Percentiles rank a stretch among this genome's conserved stretches.
These are phyloP conservation scores for Siniperca undulata DNA, from an alignment of 2,797 vertebrate species.

Conservation along the genomic window DNA sequence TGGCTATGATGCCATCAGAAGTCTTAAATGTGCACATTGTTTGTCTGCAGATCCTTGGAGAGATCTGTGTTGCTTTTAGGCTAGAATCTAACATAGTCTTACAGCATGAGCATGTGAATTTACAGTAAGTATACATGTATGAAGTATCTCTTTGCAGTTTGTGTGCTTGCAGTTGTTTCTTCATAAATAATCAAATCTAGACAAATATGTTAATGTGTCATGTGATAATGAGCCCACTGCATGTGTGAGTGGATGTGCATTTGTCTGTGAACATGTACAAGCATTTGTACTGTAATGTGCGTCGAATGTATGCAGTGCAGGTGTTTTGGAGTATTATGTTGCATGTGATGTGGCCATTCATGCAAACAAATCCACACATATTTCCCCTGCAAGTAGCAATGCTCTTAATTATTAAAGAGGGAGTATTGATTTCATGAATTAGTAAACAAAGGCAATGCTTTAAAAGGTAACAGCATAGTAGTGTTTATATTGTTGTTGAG, in stretches of 20 bases:
- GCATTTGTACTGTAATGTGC: slow-evolving; percentile 13
- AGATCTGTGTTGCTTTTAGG: slow-evolving; percentile 28
- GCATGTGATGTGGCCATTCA: slow-evolving; percentile 41
- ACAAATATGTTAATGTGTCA: not conserved
- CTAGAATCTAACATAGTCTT: not conserved
- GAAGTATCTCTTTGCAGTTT: not conserved
- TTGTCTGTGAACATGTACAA: slow-evolving; percentile 1
- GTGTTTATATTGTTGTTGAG: slow-evolving; percentile 24
- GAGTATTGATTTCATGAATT: slow-evolving; percentile 80
- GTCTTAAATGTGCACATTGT: slow-evolving; percentile 55
- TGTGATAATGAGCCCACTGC: not conserved
- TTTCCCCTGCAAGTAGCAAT: slow-evolving; percentile 61
- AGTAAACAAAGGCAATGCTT: slow-evolving; percentile 67
- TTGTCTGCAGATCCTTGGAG: slow-evolving; percentile 53
- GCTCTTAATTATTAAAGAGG: slow-evolving; percentile 79
- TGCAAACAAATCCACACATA: slow-evolving; percentile 61
- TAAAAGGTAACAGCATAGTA: slow-evolving; percentile 29
- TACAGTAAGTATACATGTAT: not conserved
- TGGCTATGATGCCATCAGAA: slow-evolving; percentile 46
- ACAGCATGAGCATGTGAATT: not conserved
- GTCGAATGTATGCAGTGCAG: not conserved
- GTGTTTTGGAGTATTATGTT: slow-evolving; percentile 27
- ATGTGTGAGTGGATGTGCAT: slow-evolving; percentile 9
- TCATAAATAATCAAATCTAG: slow-evolving; percentile 21
- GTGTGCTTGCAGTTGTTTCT: not conserved